A percentile compares a stretch with the other conserved stretches of the same genome.
Evolutionary conservation across 1,140 invertebrate genomes (phyloP).

Genomic region (Drosophila gunungcola): DNA sequence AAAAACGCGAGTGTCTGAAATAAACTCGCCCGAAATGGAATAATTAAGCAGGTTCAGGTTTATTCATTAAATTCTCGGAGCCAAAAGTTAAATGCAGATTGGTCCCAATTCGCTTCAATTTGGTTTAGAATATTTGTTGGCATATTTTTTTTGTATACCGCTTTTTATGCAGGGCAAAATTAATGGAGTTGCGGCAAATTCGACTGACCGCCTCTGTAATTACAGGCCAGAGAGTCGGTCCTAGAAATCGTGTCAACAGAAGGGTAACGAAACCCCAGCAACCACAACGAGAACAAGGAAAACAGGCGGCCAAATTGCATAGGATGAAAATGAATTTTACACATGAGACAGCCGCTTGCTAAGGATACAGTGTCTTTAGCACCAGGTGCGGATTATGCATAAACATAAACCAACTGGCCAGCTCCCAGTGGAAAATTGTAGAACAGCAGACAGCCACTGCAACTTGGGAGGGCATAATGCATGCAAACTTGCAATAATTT

Average conservation of each 20-base stretch:
- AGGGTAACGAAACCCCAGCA: background rate
- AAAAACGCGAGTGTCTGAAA: constrained; percentile 80
- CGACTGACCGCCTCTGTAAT: constrained; percentile 32
- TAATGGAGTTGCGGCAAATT: constrained; percentile 53
- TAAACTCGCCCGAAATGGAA: constrained; percentile 78
- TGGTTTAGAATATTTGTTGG: constrained; percentile 19
- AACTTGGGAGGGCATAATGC: constrained; percentile 61
- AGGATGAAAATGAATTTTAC: constrained; percentile 48
- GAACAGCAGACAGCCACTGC: constrained; percentile 15
- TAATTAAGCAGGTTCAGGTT: constrained; percentile 75
- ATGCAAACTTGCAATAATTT: constrained; percentile 80
- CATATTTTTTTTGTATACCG: constrained; percentile 21
- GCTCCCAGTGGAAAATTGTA: constrained; percentile 17
- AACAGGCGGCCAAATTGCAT: constrained; percentile 52
- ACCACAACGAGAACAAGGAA: constrained; percentile 10
- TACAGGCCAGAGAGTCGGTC: constrained; percentile 25
- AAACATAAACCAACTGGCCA: constrained; percentile 51
- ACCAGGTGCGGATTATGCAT: constrained; percentile 60
- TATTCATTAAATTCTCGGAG: constrained; percentile 72
- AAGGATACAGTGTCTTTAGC: constrained; percentile 23
- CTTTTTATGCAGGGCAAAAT: constrained; percentile 43
- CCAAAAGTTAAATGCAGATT: constrained; percentile 71
- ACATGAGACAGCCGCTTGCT: constrained; percentile 36
- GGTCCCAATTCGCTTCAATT: constrained; percentile 11
- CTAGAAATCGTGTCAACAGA: constrained; percentile 35